phyloP scores from a whole-genome alignment of 2,797 vertebrate species.

The Prionace glauca region DNA sequence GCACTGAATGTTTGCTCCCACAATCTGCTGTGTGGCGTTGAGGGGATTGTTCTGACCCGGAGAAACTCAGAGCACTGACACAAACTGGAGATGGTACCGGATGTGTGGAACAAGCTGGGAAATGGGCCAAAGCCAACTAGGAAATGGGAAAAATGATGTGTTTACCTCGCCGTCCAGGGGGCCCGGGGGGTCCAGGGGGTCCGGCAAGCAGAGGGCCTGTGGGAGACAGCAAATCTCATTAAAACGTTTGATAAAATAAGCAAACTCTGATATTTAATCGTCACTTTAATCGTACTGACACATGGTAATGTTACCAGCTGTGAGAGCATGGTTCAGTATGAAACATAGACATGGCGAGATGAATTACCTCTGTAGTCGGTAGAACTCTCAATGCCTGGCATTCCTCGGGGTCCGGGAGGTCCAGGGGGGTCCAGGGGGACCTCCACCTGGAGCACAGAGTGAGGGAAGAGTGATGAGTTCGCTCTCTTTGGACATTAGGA shows the following conservation, averaged over 20 bases:
- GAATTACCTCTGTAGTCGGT: background rate
- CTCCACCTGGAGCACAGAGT: background rate
- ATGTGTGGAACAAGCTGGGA: background rate
- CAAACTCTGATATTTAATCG: background rate
- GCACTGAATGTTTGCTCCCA: background rate
- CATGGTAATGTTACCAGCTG: background rate
- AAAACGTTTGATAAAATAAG: background rate
- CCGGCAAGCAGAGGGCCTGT: background rate
- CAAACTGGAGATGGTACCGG: background rate
- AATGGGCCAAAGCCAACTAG: background rate
- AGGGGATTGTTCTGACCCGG: background rate
- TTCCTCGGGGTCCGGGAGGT: background rate
- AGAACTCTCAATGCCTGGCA: background rate
- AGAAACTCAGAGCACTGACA: background rate
- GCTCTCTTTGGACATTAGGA: background rate
- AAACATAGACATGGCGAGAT: background rate
- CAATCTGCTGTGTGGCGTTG: background rate
- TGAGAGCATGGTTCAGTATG: background rate
- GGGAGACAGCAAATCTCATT: background rate
- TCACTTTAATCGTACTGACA: background rate
- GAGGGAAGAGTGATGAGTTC: background rate
- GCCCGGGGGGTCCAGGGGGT: background rate
- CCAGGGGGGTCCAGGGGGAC: too few species aligned
- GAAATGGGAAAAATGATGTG: too few species aligned
- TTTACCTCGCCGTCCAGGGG: background rate